phyloP scores from a whole-genome alignment of 2,797 vertebrate genomes.

The Diglossa cyanea region DNA sequence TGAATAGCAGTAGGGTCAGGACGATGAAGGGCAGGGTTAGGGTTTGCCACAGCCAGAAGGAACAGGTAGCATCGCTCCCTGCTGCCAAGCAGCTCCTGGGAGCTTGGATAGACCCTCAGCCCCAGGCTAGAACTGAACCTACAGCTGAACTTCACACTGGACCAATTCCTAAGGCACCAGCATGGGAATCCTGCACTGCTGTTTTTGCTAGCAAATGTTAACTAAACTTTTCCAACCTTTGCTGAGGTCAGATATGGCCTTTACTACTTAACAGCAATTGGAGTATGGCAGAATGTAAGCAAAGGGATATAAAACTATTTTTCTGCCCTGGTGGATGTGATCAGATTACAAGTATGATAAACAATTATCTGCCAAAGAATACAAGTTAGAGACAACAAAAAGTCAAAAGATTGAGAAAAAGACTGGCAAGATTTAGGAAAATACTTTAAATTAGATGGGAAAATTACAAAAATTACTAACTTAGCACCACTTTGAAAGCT shows the following conservation, averaged over 20 bases:
- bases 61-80: not conserved
- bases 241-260: not conserved
- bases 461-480: not conserved
- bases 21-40: rapidly evolving
- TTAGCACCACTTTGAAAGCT: not conserved
- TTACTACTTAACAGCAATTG: not conserved
- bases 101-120: not conserved
- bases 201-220: not conserved
- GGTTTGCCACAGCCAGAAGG: not conserved
- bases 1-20: not conserved
- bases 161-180: not conserved
- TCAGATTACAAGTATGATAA: conserved; percentile 38
- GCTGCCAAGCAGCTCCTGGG: not conserved
- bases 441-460: not conserved
- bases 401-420: not conserved
- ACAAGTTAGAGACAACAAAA: not conserved
- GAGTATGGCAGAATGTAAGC: not conserved
- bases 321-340: conserved; percentile 19
- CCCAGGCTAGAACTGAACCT: not conserved
- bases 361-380: conserved; percentile 36
- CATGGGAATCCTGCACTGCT: not conserved
- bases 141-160: not conserved
- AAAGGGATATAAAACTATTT: conserved; percentile 26
- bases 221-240: not conserved
- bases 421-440: not conserved